These are phyloP conservation scores for Pelodytes ibericus DNA, from an alignment of 2,797 vertebrate genomes.

Conservation along the genomic window DNA sequence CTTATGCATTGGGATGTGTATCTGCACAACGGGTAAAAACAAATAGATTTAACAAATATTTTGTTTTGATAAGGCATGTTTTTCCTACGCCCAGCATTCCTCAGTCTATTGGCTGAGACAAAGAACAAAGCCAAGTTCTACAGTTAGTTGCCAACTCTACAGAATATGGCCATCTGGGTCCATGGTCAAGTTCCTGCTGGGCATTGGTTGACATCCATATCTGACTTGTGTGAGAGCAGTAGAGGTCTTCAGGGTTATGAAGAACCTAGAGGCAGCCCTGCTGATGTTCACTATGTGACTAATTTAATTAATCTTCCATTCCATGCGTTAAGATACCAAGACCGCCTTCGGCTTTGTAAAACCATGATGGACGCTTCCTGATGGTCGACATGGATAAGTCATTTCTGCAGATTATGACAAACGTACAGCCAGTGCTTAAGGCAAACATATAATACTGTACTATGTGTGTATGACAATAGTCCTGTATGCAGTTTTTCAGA, in stretches of 20 bases:
- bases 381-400: constrained; percentile 21
- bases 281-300: constrained; percentile 37
- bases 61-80: neutral
- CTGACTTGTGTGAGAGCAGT: constrained; percentile 26
- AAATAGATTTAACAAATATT: no score
- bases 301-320: constrained; percentile 47
- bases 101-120: neutral
- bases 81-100: neutral
- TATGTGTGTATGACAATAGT: neutral
- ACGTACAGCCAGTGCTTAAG: constrained; percentile 3
- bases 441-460: constrained; percentile 25
- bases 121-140: constrained; percentile 17
- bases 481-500: neutral
- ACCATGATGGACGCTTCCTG: neutral
- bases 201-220: neutral
- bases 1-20: no score
- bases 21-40: no score
- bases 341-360: constrained; percentile 17
- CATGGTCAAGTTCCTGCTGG: constrained; percentile 27
- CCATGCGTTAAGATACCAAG: constrained; percentile 11
- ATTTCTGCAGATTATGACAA: constrained; percentile 13
- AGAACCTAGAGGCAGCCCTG: constrained; percentile 15
- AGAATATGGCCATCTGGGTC: constrained; percentile 60
- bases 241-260: constrained; percentile 43
- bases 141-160: neutral